Base-by-base conservation (phyloP, 2,113 vertebrate genomes). In the Hemibagrus wyckioides region DNA sequence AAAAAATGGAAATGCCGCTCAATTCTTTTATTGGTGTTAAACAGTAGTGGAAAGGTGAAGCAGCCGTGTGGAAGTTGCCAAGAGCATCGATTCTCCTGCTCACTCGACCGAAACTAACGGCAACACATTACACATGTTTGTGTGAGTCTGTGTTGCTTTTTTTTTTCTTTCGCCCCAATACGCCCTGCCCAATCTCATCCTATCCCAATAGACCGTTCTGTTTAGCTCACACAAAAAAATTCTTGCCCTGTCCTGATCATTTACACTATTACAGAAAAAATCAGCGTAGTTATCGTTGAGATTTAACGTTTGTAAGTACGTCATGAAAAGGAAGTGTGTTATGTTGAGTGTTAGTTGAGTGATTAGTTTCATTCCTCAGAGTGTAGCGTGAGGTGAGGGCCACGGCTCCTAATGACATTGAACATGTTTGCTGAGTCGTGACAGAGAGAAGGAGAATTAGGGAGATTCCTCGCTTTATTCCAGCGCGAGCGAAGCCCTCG, bases 301-400 rank as follows among this genome's bases (percentile, higher is more conserved):
- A 4, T 14, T n/a, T n/a, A n/a, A n/a, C n/a, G 23, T 75, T 75
- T 75, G 2, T 41, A 41, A 73, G 41, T 15, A 28, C 6, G 25
- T 17, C 21, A 19, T n/a, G 4, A 30, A 14, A 48, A 69, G 75
- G 14, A 10, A 44, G 75, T 11, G 83, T 85, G 85, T 67, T 61
- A 81, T 86, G 54, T 41, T 50, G 80, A 48, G 87, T 83, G 89
- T 91, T 90, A 91, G 88, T 81, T 89, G 84, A 90, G 85, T 91
- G 90, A 92, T 90, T 92, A 90, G 89, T 90, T 89, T 92, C 87
- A 91, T 91, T 89, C 90, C 88, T 89, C 84, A 52, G 85, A 88
- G 86, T 87, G 87, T 57, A 85, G 88, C 57, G 50, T 44, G 77
- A 67, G 89, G 86, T 88, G 86, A 88, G 86, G 84, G 85, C 81